Conservation (phyloP, 1,140 invertebrate species). For the Drosophila biarmipes region DNA sequence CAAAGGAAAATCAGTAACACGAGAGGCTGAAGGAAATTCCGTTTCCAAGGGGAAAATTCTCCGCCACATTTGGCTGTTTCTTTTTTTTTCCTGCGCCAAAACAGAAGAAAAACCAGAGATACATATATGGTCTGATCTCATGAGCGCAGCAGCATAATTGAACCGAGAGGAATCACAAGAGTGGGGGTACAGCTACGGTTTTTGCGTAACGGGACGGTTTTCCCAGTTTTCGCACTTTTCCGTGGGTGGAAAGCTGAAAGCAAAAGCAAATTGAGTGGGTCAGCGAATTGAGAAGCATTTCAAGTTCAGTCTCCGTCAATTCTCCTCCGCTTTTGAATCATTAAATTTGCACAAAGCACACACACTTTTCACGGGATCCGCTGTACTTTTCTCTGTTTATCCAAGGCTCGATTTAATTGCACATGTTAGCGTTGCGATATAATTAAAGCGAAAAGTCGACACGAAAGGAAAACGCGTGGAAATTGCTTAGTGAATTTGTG, state of each 20-base stretch:
- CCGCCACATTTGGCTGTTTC: conserved; percentile 24
- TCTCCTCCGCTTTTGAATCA: conserved; percentile 13
- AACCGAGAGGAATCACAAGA: conserved; percentile 32
- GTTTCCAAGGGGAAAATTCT: conserved; percentile 12
- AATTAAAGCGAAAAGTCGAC: conserved; percentile 32
- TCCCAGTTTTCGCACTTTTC: conserved; percentile 21
- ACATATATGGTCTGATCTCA: conserved; percentile 36
- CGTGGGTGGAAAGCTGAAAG: conserved; percentile 40
- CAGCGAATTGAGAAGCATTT: conserved; percentile 47
- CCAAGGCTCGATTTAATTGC: conserved; percentile 36
- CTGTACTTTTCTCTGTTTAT: conserved; percentile 10
- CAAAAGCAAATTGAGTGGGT: conserved; percentile 26
- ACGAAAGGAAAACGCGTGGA: conserved; percentile 47
- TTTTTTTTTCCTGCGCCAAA: conserved; percentile 2
- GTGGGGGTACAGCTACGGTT: conserved; percentile 39
- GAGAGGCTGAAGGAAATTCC: conserved; percentile 15
- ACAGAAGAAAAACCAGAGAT: conserved; percentile 7
- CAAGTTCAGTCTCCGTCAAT: conserved; percentile 40
- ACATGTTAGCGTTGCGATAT: conserved; percentile 25
- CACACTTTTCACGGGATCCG: conserved; percentile 32
- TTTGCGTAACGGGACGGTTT: conserved; percentile 52
- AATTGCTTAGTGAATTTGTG: conserved; percentile 29
- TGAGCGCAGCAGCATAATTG: conserved; percentile 16
- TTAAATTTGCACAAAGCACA: conserved; percentile 6
- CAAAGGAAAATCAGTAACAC: conserved; percentile 37